A percentile compares a stretch with the other conserved stretches of the same genome.
phyloP scores from a whole-genome alignment of 2,888 invertebrate species.

The Hirudinaria manillensis region DNA sequence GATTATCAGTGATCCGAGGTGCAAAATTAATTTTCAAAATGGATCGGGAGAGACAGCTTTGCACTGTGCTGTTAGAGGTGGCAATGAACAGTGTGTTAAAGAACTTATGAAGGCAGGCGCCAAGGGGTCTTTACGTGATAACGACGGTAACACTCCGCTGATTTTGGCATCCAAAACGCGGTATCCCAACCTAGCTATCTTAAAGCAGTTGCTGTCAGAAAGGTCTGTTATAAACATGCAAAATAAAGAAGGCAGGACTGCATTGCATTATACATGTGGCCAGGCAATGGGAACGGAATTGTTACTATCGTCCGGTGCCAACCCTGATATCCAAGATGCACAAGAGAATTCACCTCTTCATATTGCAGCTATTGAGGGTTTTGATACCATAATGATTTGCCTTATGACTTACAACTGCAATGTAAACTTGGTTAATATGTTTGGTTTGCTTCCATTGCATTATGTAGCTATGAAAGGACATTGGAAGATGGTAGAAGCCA shows the following conservation, averaged over 20 bases:
- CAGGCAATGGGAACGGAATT: constrained; percentile 46
- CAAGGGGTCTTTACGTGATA: constrained; percentile 42
- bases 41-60: constrained; percentile 41
- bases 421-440: constrained; percentile 45
- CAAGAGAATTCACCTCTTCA: constrained; percentile 48
- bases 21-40: constrained; percentile 38
- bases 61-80: constrained; percentile 44
- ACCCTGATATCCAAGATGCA: constrained; percentile 45
- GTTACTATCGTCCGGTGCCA: constrained; percentile 46
- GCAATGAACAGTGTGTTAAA: constrained; percentile 42
- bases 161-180: constrained; percentile 42
- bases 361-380: constrained; percentile 50
- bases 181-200: constrained; percentile 20
- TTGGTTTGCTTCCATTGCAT: constrained; percentile 46
- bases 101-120: constrained; percentile 43
- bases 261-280: constrained; percentile 54
- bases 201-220: constrained; percentile 29
- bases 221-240: constrained; percentile 23
- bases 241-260: constrained; percentile 53
- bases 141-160: constrained; percentile 45
- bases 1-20: constrained; percentile 33
- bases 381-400: constrained; percentile 45
- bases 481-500: constrained; percentile 43
- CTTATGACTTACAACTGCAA: constrained; percentile 43
- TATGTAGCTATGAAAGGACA: constrained; percentile 51